Percentiles rank a stretch among this genome's conserved stretches.
phyloP scores from a whole-genome alignment of 2,113 vertebrate species.

The Hemichromis elongatus region DNA sequence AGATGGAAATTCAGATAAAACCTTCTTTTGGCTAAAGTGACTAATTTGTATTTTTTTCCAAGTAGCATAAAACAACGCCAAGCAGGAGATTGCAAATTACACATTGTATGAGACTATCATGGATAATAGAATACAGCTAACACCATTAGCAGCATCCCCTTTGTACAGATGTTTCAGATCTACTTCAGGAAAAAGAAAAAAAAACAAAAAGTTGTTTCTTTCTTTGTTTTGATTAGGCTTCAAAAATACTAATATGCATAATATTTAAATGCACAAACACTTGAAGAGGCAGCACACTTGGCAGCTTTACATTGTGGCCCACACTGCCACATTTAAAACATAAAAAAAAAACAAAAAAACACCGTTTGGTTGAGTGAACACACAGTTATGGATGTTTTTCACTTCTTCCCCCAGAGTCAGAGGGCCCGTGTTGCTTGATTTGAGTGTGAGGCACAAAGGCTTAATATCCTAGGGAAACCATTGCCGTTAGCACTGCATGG shows the following conservation, averaged over 20 bases:
- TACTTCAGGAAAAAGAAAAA: background rate
- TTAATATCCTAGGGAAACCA: background rate
- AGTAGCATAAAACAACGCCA: background rate
- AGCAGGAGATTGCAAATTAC: background rate
- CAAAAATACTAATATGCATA: conserved; percentile 11
- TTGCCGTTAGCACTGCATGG: background rate
- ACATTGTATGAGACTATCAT: background rate
- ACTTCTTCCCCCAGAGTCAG: background rate
- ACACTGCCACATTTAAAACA: background rate
- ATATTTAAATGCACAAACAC: background rate
- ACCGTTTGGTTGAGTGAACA: background rate
- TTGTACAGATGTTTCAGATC: background rate
- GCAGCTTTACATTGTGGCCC: conserved; percentile 1
- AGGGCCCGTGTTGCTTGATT: background rate
- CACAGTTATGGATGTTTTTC: background rate
- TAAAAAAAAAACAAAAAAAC: background rate
- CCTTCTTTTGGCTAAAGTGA: background rate
- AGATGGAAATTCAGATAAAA: background rate
- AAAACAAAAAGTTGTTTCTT: background rate
- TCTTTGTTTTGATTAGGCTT: background rate
- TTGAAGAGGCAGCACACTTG: conserved; percentile 39
- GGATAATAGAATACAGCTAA: background rate
- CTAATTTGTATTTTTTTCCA: background rate
- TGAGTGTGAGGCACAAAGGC: background rate
- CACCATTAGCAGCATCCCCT: background rate